Percentiles rank a stretch among this genome's conserved stretches.
Conservation (phyloP, 1,140 invertebrate genomes). For the Antheraea pernyi region DNA sequence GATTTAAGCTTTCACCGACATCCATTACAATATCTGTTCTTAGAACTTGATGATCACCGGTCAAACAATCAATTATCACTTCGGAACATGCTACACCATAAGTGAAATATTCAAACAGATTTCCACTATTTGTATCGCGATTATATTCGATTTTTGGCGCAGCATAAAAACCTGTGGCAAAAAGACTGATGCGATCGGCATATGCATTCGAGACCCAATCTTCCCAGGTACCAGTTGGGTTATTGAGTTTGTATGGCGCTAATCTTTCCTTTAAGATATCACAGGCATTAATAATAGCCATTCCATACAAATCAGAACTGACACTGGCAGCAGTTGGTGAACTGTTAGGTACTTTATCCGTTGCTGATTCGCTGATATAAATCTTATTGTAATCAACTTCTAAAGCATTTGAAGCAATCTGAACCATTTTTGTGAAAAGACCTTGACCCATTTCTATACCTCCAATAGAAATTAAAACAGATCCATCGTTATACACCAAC, state of each 20-base stretch:
- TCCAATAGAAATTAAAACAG: slow-evolving; percentile 82
- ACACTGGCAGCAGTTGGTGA: slow-evolving; percentile 84
- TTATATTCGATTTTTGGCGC: slow-evolving; percentile 77
- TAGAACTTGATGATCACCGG: slow-evolving; percentile 81
- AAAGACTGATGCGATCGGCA: slow-evolving; percentile 79
- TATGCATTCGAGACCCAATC: slow-evolving; percentile 83
- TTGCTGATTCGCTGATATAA: slow-evolving; percentile 83
- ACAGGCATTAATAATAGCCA: slow-evolving; percentile 84
- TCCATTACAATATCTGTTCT: slow-evolving; percentile 87
- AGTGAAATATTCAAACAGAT: slow-evolving; percentile 78
- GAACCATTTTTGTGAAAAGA: slow-evolving; percentile 82
- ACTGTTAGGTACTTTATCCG: slow-evolving; percentile 85
- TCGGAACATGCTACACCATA: slow-evolving; percentile 80
- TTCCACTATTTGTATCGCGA: slow-evolving; percentile 65
- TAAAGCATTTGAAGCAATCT: slow-evolving; percentile 79
- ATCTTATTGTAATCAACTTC: slow-evolving; percentile 80
- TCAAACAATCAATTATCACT: slow-evolving; percentile 81
- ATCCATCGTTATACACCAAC: slow-evolving; percentile 82
- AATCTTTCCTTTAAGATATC: slow-evolving; percentile 79
- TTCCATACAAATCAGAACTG: slow-evolving; percentile 85
- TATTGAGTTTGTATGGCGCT: slow-evolving; percentile 75
- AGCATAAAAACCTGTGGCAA: slow-evolving; percentile 82
- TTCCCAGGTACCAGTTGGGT: slow-evolving; percentile 81
- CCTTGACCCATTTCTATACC: slow-evolving; percentile 87
- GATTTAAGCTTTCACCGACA: slow-evolving; percentile 84